Conservation (phyloP, 2,113 vertebrate species). For the Gymnobelideus leadbeateri region DNA sequence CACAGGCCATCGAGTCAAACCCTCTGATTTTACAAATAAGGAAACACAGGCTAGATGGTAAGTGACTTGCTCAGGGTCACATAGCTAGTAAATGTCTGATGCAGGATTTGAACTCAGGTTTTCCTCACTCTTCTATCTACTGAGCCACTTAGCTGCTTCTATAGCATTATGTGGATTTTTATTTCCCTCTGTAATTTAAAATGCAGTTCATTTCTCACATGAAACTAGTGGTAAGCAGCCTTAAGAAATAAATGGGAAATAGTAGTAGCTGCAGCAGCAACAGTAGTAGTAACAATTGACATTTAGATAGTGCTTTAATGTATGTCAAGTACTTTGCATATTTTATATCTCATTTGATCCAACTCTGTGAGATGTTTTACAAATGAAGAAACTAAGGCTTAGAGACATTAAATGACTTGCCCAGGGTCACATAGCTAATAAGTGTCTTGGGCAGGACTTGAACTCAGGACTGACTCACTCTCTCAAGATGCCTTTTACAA, state of each 20-base stretch:
- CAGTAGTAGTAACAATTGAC: not conserved
- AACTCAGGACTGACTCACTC: not conserved
- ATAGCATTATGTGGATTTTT: not conserved
- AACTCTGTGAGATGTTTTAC: not conserved
- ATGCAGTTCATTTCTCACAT: not conserved
- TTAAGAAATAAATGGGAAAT: not conserved
- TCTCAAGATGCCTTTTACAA: not conserved
- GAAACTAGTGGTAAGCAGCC: not conserved
- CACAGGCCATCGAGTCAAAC: not conserved
- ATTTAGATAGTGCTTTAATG: not conserved
- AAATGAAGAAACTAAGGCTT: not conserved
- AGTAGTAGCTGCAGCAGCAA: not conserved
- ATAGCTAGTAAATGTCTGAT: not conserved
- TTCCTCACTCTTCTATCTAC: not conserved
- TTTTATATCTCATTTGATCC: not conserved
- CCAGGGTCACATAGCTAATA: not conserved
- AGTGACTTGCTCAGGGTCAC: not conserved
- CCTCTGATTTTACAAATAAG: not conserved
- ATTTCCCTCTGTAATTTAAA: not conserved
- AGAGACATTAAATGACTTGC: not conserved
- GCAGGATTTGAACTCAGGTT: not conserved
- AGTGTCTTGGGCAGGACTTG: not conserved
- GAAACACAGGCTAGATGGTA: not conserved
- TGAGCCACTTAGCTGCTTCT: not conserved
- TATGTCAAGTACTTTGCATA: not conserved